Base-by-base conservation (phyloP, 2,797 vertebrate species). In the Decapterus maruadsi region DNA sequence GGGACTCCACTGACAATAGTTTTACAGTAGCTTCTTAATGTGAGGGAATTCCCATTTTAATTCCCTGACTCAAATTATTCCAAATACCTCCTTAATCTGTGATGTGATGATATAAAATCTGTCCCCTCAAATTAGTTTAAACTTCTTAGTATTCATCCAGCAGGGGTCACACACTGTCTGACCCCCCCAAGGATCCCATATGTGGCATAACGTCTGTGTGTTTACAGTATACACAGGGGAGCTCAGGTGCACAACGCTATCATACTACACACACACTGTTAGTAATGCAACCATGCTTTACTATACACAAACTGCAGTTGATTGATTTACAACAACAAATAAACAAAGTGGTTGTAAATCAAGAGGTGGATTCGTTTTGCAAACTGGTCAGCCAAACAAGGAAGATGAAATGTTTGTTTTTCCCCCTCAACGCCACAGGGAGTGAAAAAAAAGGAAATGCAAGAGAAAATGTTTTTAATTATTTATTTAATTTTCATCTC, bases 161-260 rank as follows among this genome's bases (percentile, higher is more conserved):
- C 19, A 11, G 1, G 16, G 20, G 3, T 60, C 7, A 12, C 7
- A 12, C 61, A 14, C 17, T 19, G 26, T 40, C 36, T 58, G 61
- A 19, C 61, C 10, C 31, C 11, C 8, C 19, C 26, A n/a, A 0
- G 13, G 1, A n/a, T 6, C 53, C 16, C 43, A 62, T 40, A 72
- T 6, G 26, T 48, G 54, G 17, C 57, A 34, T 36, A 75, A 80
- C 42, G 65, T 31, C 10, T 72, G 4, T 53, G 57, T 86, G 75
- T 90, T 82, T 81, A 86, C 71, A 82, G 22, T 46, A 74, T 22
- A 78, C 59, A 77, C 66, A 77, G 53, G 16, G 17, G 36, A 36
- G 6, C 13, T 7, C 51, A 54, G 22, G 22, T 12, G 26, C 22
- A 43, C 42, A 68, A 40, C 14, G 4, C 62, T 53, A 13, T 19